Conservation (phyloP, 2,888 invertebrate genomes). For the Reticulitermes lucifugus region DNA sequence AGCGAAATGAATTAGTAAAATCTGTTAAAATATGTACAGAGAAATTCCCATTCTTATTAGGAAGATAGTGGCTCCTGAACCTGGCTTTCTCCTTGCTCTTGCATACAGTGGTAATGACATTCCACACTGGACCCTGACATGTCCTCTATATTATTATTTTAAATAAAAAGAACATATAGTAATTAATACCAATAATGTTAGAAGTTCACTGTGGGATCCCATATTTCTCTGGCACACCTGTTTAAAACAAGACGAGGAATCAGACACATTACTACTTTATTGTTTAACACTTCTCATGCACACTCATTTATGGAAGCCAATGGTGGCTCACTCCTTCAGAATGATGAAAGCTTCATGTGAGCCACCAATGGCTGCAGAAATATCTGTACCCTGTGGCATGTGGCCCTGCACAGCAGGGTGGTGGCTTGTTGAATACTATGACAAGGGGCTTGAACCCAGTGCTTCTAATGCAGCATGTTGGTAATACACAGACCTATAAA, state of each 20-base stretch:
- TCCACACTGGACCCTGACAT: constrained; percentile 34
- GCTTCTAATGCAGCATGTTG: too few relatives aligned
- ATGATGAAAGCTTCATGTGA: not conserved
- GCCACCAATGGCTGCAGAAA: not conserved
- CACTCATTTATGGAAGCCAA: constrained; percentile 12
- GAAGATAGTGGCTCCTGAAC: not conserved
- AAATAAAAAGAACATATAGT: constrained; percentile 45
- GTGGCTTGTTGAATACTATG: not conserved
- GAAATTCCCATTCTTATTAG: too few relatives aligned
- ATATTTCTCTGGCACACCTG: constrained; percentile 54
- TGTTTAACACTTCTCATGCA: constrained; percentile 22
- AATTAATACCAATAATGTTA: constrained; percentile 54
- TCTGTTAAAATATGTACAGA: too few relatives aligned
- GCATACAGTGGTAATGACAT: constrained; percentile 31
- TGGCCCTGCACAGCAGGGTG: too few relatives aligned
- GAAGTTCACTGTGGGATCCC: constrained; percentile 53
- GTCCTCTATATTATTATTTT: constrained; percentile 23
- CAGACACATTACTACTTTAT: constrained; percentile 36
- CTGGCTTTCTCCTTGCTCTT: not conserved
- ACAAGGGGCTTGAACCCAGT: not conserved
- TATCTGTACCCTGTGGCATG: not conserved
- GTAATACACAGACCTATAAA: too few relatives aligned
- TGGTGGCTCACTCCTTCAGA: not conserved
- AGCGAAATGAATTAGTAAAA: too few relatives aligned
- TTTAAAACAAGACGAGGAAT: constrained; percentile 50